Percentiles rank a stretch among this genome's conserved stretches.
phyloP scores from a whole-genome alignment of 2,797 vertebrate species.

The Liparis tanakae region DNA sequence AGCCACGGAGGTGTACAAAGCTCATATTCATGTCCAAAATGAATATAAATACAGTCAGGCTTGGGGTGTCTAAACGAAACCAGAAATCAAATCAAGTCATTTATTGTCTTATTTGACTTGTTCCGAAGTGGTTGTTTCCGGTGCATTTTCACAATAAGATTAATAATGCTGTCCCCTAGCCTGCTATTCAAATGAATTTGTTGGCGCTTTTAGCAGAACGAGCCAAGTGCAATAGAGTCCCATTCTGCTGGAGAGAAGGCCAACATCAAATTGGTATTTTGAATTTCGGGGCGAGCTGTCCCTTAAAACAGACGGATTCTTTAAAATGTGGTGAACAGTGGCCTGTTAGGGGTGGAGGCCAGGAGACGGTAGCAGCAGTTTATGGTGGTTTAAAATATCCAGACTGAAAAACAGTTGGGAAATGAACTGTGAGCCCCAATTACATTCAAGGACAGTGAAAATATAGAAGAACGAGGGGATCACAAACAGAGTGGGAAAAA shows the following conservation, averaged over 20 bases:
- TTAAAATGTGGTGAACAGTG: background rate
- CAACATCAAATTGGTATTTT: background rate
- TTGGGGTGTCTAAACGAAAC: background rate
- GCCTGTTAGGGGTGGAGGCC: background rate
- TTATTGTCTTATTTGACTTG: background rate
- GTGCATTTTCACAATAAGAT: background rate
- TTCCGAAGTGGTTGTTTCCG: background rate
- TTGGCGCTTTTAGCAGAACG: background rate
- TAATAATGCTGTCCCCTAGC: too few species aligned
- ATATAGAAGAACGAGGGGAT: slow-evolving; percentile 66
- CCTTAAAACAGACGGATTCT: background rate
- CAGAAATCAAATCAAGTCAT: background rate
- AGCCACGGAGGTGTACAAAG: background rate
- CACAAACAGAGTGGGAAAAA: slow-evolving; percentile 52
- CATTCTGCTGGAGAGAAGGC: background rate
- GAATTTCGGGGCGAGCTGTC: background rate
- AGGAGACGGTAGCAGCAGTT: background rate
- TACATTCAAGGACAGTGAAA: slow-evolving; percentile 74
- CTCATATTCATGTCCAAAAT: too few species aligned
- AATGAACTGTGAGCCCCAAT: slow-evolving; percentile 68
- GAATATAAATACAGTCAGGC: too few species aligned
- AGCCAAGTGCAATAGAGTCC: background rate
- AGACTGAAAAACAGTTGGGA: slow-evolving; percentile 8
- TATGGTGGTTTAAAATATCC: background rate
- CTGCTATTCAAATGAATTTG: background rate